These are phyloP conservation scores for Heliopora coerulea DNA, from an alignment of 92 coral and sea anemone species.

Conservation along the genomic window DNA sequence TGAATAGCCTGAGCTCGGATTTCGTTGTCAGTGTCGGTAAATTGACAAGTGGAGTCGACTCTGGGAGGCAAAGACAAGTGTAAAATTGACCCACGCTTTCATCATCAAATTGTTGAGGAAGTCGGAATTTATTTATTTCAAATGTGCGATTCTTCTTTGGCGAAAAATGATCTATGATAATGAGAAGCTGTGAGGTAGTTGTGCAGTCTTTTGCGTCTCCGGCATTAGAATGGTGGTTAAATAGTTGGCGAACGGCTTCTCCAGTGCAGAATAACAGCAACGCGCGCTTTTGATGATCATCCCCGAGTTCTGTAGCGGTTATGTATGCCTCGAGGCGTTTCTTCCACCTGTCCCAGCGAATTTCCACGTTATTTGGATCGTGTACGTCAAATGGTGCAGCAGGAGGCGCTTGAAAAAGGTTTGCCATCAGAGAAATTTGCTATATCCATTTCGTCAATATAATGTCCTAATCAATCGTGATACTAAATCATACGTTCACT, in stretches of 20 bases:
- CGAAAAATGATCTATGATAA: constrained; percentile 43
- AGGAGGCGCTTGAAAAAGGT: constrained; percentile 14
- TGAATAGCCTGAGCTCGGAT: constrained; percentile 25
- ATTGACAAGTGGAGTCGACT: constrained; percentile 30
- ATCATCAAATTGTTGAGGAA: constrained; percentile 10
- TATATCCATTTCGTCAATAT: constrained; percentile 1
- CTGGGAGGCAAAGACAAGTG: constrained; percentile 15
- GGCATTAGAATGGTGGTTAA: constrained; percentile 10
- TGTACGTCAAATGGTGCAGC: constrained; percentile 7
- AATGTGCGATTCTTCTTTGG: constrained; percentile 38
- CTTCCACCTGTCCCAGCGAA: constrained; percentile 29
- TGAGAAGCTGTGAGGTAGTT: constrained; percentile 25
- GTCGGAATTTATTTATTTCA: constrained; percentile 24
- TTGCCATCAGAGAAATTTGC: neutral
- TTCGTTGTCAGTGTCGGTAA: constrained; percentile 14
- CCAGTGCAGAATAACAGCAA: constrained; percentile 28
- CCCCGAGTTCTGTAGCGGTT: constrained; percentile 10
- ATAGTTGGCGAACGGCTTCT: constrained; percentile 30
- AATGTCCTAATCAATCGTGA: neutral
- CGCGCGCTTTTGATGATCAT: constrained; percentile 23
- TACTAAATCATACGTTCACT: too few relatives aligned
- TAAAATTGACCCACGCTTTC: constrained; percentile 23
- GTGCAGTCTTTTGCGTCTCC: constrained; percentile 22
- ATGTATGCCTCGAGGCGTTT: constrained; percentile 31
- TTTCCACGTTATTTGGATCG: constrained; percentile 6